Base-by-base conservation (phyloP, 2,113 vertebrate genomes). In the Thryonomys swinderianus region DNA sequence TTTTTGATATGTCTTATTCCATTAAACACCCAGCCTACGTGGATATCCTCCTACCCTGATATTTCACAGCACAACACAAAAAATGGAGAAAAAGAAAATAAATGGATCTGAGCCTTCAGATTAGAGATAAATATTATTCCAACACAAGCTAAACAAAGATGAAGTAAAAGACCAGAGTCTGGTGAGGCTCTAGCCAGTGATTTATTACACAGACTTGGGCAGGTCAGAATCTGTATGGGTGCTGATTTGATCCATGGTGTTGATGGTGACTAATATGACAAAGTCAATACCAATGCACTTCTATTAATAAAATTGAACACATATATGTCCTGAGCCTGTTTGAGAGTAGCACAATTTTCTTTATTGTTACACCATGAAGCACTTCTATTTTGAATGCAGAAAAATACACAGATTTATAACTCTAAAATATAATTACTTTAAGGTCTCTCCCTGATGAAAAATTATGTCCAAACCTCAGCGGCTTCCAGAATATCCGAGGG, bases 311-410 rank as follows among this genome's bases (percentile, higher is more conserved):
- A 85, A 92, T 18, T 64, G 20, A 21, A 69, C 37, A 40, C 34
- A 64, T 32, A 42, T 20, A 74, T 1, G 4, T 4, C 16, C 27
- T 53, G 88, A 34, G 53, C 6, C 18, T 32, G 7, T 90, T 84
- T 90, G 82, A 23, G 83, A 73, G 30, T 62, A 92, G 5, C 34
- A 74, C 48, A 40, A 89, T 82, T 93, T 94, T 88, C 53, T 81
- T 84, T 81, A 90, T 53, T 90, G 10, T 42, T 91, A 12, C 83
- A 21, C 18, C 3, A 67, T 16, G 42, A 71, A 84, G 78, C 16
- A 61, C 86, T 93, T 95, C 79, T 93, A 9, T 71, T 91, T 95
- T 71, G 59, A 80, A 5, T 30, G 20, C 9, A 85, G 23, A 66
- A 89, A 94, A 90, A 88, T 67, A n/a, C 12, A 71, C 27, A 64